Conservation (phyloP, 2,113 vertebrate genomes). For the Rattus norvegicus region DNA sequence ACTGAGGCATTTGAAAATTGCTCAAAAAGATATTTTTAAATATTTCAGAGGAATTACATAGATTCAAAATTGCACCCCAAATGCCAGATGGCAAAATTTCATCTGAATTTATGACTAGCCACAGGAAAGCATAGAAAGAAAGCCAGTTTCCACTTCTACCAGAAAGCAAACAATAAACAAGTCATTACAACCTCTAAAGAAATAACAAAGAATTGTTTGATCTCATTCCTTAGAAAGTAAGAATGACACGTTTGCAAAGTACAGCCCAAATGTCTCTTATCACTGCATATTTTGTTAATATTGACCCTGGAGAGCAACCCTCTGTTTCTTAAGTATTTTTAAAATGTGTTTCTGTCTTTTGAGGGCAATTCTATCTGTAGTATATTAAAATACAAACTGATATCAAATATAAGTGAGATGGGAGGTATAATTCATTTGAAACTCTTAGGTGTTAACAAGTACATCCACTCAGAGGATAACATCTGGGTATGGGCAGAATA, state of each 20-base stretch:
- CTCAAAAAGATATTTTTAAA: not conserved
- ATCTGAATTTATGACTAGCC: not conserved
- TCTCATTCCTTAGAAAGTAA: constrained; percentile 35
- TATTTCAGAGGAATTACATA: not conserved
- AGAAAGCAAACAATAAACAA: not conserved
- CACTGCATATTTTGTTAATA: constrained; percentile 34
- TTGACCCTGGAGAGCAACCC: constrained; percentile 3
- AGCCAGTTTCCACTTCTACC: not conserved
- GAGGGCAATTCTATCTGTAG: constrained; percentile 51
- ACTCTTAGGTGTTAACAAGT: not conserved
- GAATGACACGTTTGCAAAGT: constrained; percentile 6
- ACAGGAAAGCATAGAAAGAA: not conserved
- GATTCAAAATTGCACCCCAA: not conserved
- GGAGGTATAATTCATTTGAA: not conserved
- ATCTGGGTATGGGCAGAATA: not conserved
- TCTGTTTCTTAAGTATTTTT: constrained; percentile 13
- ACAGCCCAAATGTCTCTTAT: constrained; percentile 40
- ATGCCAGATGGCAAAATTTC: not conserved
- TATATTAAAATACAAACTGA: not conserved
- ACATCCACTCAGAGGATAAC: not conserved
- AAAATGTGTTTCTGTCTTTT: constrained; percentile 47
- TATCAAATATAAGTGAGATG: constrained; percentile 5
- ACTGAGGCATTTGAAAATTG: not conserved
- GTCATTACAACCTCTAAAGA: not conserved
- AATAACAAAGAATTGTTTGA: not conserved